Evolutionary conservation across 2,888 invertebrate genomes (phyloP).

Genomic region (Melanargia galathea): DNA sequence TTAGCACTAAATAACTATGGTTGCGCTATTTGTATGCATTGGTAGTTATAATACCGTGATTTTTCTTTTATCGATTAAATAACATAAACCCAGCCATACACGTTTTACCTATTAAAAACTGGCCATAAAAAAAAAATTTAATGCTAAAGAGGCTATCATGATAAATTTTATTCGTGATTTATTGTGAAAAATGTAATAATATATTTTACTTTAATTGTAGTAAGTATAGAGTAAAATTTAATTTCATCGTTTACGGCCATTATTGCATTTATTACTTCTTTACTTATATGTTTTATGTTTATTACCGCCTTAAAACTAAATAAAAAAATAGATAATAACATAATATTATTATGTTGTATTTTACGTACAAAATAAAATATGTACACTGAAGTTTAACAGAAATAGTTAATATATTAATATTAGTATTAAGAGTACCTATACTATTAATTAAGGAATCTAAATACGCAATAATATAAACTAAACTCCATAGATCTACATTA

Average conservation of each 20-base stretch:
- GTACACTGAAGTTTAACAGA: too few species aligned
- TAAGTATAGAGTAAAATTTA: neutral
- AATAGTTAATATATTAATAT: too few species aligned
- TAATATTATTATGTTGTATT: too few species aligned
- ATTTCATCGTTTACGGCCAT: constrained; percentile 1
- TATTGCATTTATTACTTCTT: constrained; percentile 11
- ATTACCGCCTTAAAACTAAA: too few species aligned
- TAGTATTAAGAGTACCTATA: too few species aligned
- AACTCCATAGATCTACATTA: too few species aligned
- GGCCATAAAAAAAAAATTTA: neutral
- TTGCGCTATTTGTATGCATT: neutral
- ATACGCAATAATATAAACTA: too few species aligned
- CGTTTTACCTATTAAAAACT: neutral
- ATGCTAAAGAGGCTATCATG: constrained; percentile 25
- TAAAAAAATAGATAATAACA: too few species aligned
- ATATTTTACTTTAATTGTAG: neutral
- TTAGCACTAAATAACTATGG: neutral
- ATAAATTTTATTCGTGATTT: constrained; percentile 20
- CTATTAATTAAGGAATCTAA: too few species aligned
- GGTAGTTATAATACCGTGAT: neutral
- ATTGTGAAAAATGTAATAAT: neutral
- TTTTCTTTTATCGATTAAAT: neutral
- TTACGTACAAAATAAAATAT: too few species aligned
- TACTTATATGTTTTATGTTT: neutral
- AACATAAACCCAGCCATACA: neutral